Percentiles rank a stretch among this genome's conserved stretches.
phyloP scores from a whole-genome alignment of 2,113 vertebrate species.

The Centropus unirufus region DNA sequence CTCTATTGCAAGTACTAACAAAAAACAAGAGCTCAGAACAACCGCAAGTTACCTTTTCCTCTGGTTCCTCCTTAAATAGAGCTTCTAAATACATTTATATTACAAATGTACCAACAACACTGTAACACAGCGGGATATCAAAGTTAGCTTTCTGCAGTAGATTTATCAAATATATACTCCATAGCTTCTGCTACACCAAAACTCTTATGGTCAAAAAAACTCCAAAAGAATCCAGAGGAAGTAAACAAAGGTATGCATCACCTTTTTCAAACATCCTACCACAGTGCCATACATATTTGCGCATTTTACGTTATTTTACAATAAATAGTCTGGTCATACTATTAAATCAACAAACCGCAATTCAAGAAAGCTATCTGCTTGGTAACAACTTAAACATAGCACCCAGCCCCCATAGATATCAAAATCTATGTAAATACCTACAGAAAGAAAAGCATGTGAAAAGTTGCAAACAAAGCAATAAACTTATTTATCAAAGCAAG shows the following conservation, averaged over 20 bases:
- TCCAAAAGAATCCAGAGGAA: neutral
- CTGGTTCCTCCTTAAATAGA: neutral
- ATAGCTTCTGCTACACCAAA: neutral
- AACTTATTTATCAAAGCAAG: neutral
- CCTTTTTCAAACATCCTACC: neutral
- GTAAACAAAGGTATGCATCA: neutral
- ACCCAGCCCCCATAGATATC: neutral
- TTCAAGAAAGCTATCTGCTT: neutral
- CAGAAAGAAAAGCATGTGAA: neutral
- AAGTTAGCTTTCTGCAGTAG: neutral
- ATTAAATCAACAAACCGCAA: neutral
- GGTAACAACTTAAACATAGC: neutral
- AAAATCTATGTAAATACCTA: neutral
- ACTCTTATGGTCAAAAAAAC: neutral
- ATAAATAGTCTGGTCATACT: neutral
- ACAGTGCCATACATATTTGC: neutral
- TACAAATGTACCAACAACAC: neutral
- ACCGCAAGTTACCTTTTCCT: neutral
- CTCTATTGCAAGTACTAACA: neutral
- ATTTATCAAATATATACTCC: neutral
- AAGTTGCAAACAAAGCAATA: neutral
- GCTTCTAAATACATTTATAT: neutral
- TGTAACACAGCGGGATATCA: neutral
- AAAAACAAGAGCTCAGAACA: neutral
- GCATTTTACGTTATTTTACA: neutral